Conservation (phyloP, 53 echinoderm and acorn worm genomes). For the Crossaster papposus region DNA sequence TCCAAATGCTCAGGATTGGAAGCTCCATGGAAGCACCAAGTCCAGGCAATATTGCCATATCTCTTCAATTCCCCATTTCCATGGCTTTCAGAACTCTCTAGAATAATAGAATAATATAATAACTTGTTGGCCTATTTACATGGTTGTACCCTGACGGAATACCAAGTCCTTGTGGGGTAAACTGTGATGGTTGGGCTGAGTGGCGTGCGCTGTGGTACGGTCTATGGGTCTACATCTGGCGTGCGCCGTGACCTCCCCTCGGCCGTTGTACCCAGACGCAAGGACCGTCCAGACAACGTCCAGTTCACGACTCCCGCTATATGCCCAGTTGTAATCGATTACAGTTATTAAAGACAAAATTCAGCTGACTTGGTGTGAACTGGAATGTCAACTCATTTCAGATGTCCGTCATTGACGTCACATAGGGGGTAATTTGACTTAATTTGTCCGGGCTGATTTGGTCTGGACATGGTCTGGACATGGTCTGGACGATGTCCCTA, state of each 20-base stretch:
- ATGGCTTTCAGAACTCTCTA: too few relatives aligned
- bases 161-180: not conserved
- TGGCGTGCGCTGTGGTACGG: too few relatives aligned
- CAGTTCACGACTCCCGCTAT: constrained; percentile 3
- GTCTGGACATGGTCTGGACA: not conserved
- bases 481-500: not conserved
- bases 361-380: not conserved
- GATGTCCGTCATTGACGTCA: constrained; percentile 33
- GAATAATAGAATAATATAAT: too few relatives aligned
- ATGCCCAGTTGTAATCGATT: constrained; percentile 27
- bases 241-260: constrained; percentile 29
- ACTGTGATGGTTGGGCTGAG: not conserved
- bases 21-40: too few relatives aligned
- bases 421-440: constrained; percentile 40
- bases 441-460: not conserved
- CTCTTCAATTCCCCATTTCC: too few relatives aligned
- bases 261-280: constrained; percentile 29
- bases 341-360: constrained; percentile 30
- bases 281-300: not conserved
- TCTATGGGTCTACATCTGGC: not conserved
- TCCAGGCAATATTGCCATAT: too few relatives aligned
- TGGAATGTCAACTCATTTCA: constrained; percentile 13
- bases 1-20: too few relatives aligned
- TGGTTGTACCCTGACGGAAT: not conserved
- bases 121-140: too few relatives aligned